Base-by-base conservation (phyloP, 1,140 invertebrate genomes). In the Chironomus striatipennis region DNA sequence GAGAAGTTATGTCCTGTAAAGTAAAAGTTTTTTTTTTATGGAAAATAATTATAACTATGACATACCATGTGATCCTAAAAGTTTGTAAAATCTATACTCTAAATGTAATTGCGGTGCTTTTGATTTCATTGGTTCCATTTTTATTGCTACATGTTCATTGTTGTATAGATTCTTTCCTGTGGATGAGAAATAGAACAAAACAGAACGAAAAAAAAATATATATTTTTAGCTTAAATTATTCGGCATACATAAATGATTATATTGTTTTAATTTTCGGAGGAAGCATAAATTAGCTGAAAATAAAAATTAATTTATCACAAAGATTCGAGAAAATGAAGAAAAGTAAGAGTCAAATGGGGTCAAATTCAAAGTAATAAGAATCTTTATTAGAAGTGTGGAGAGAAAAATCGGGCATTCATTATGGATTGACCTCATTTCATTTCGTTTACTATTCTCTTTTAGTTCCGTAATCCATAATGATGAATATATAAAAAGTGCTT, bases 31-130 rank as follows among this genome's bases (percentile, higher is more conserved):
- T 77, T 73, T 34, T 42, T n/a, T 10, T 34, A 34, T 34, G 20
- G 15, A 74, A 47, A 74, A 43, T 67, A 73, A 77, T 57, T 15
- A 57, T 57, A 4, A 5, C 5, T 57, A 57, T 5, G 5, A 57
- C 47, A 90, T 83, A 95, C 93, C 93, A 86, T 92, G 90, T 84
- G 91, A 90, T 85, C 97, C 97, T 86, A 99, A 90, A 86, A 98
- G 91, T 90, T 98, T 98, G 88, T 99, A 99, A 91, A 99, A 99
- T 88, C 98, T 92, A 90, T 99, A 99, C 88, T 99, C 98, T 88
- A 99, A 90, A 87, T 99, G 98, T 81, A 99, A 88, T 87, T 99
- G 98, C 77, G 98, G 98, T 80, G 98, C 98, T 89, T 99, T 97
- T 77, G 98, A 97, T 86, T 99, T 99, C 96, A 99, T 99, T 79